These are phyloP conservation scores for Lycophotia porphyrea DNA, from an alignment of 2,888 invertebrate genomes.

Conservation along the genomic window DNA sequence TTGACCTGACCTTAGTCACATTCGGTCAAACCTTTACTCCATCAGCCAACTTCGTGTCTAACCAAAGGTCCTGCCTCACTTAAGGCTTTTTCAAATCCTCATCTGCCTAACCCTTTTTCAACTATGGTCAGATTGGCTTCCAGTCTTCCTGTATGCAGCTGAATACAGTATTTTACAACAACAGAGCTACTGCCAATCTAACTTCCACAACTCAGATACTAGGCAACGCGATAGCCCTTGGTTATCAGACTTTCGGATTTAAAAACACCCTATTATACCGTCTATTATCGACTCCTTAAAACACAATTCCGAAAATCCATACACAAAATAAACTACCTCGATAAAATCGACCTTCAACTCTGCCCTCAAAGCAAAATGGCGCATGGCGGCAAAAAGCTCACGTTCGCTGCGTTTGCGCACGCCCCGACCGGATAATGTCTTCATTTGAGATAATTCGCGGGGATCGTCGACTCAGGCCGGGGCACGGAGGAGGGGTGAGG, in stretches of 20 bases:
- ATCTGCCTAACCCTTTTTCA: too few species aligned
- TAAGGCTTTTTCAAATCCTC: background rate
- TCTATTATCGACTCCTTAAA: background rate
- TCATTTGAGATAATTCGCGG: constrained; percentile 87
- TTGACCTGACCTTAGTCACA: too few species aligned
- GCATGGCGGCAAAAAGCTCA: constrained; percentile 74
- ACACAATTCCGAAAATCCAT: background rate
- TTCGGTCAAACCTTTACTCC: background rate
- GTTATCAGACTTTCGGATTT: background rate
- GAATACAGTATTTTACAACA: background rate
- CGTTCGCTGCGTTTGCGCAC: constrained; percentile 78
- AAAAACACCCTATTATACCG: background rate
- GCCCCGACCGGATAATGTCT: constrained; percentile 85
- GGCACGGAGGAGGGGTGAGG: constrained; percentile 61
- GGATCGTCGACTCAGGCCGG: constrained; percentile 71
- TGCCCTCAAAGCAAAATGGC: constrained; percentile 73
- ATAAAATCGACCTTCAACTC: constrained; percentile 76
- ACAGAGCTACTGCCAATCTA: background rate
- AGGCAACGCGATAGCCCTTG: background rate
- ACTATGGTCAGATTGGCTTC: background rate
- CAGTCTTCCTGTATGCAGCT: background rate
- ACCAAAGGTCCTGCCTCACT: background rate
- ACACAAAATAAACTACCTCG: constrained; percentile 9
- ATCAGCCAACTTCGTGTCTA: background rate
- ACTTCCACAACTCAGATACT: background rate